Evolutionary conservation across 2,797 vertebrate species (phyloP).

Genomic region (Mus spretus): DNA sequence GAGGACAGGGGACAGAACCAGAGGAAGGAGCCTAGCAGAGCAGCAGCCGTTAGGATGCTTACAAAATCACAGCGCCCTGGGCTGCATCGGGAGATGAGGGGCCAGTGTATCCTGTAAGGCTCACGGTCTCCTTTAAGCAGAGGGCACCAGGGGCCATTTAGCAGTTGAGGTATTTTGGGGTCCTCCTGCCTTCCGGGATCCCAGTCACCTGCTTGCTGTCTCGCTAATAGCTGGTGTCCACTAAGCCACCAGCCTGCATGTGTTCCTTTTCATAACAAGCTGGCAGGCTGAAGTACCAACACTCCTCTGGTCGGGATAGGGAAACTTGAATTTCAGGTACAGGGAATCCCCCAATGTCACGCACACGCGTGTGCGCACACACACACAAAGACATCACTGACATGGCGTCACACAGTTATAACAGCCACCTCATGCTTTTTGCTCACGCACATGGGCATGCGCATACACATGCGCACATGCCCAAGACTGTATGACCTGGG

Average conservation of each 20-base stretch:
- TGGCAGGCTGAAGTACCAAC: neutral
- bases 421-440: rapidly evolving
- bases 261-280: neutral
- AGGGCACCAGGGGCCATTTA: neutral
- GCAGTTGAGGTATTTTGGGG: neutral
- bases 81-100: neutral
- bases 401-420: too few species aligned
- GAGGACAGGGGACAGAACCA: neutral
- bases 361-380: neutral
- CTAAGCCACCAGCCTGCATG: rapidly evolving
- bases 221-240: neutral
- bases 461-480: rapidly evolving
- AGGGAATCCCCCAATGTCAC: neutral
- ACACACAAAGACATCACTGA: neutral
- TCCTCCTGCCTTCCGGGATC: neutral
- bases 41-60: neutral
- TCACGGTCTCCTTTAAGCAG: neutral
- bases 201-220: neutral
- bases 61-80: neutral
- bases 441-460: neutral
- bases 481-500: neutral
- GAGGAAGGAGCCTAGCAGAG: neutral
- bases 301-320: neutral
- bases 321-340: neutral
- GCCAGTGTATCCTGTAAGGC: neutral